Conservation (phyloP, 2,888 invertebrate genomes). For the Thera obeliscata region DNA sequence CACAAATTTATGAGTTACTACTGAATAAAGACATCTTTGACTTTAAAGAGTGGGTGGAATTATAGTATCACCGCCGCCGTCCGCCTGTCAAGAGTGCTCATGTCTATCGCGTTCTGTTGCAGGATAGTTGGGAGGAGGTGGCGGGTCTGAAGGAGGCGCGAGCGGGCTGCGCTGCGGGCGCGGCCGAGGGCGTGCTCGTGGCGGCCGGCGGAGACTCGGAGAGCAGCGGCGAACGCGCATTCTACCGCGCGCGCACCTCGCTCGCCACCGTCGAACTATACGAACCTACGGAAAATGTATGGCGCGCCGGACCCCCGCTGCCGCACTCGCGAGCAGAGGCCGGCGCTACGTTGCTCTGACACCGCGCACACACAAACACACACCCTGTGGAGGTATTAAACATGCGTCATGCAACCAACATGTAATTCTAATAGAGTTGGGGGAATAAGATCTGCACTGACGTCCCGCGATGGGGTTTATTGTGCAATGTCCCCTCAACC, state of each 20-base stretch:
- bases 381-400: too few relatives aligned
- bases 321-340: slow-evolving; percentile 94
- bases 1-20: too few relatives aligned
- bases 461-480: too few relatives aligned
- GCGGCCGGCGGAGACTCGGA: slow-evolving; percentile 95
- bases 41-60: too few relatives aligned
- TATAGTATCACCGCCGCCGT: too few relatives aligned
- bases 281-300: slow-evolving; percentile 90
- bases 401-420: too few relatives aligned
- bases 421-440: too few relatives aligned
- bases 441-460: too few relatives aligned
- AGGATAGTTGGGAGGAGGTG: slow-evolving; percentile 92
- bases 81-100: too few relatives aligned
- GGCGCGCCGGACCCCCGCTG: slow-evolving; percentile 91
- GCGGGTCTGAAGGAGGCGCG: slow-evolving; percentile 89
- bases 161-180: slow-evolving; percentile 93
- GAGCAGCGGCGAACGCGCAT: slow-evolving; percentile 87
- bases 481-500: too few relatives aligned
- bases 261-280: slow-evolving; percentile 93
- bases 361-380: slow-evolving; percentile 11
- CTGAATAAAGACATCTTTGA: too few relatives aligned
- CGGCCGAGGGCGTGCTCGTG: slow-evolving; percentile 92
- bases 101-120: slow-evolving; percentile 15
- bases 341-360: slow-evolving; percentile 92
- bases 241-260: slow-evolving; percentile 93